A percentile compares a stretch with the other conserved stretches of the same genome.
phyloP scores from a whole-genome alignment of 2,113 vertebrate species.

The Malurus elegans region DNA sequence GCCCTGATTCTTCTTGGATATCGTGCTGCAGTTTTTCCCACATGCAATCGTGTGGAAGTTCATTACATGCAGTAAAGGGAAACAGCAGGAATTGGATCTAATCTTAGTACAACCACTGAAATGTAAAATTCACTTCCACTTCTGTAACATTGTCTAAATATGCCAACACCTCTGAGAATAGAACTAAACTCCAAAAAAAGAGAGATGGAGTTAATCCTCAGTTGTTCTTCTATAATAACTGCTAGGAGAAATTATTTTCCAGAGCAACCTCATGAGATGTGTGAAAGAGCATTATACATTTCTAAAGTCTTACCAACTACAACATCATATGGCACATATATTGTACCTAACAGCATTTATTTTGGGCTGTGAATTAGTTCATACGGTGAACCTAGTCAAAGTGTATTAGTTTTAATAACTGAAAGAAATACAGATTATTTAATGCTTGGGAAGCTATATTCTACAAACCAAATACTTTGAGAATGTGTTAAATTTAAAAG shows the following conservation, averaged over 20 bases:
- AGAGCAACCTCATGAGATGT: neutral
- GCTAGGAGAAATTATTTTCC: neutral
- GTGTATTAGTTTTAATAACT: neutral
- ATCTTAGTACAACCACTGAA: neutral
- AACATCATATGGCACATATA: neutral
- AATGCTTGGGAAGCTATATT: neutral
- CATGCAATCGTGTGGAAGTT: neutral
- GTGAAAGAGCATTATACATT: neutral
- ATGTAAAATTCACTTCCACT: neutral
- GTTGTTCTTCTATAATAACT: neutral
- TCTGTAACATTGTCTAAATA: neutral
- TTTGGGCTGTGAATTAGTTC: neutral
- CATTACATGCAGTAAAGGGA: neutral
- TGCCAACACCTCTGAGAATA: neutral
- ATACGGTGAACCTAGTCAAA: neutral
- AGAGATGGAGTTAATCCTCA: neutral
- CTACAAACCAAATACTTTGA: neutral
- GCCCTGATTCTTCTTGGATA: neutral
- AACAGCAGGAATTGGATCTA: neutral
- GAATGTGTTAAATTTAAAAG: neutral
- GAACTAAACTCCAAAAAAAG: neutral
- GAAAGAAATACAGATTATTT: neutral
- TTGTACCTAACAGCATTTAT: neutral
- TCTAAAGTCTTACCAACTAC: neutral
- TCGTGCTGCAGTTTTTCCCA: neutral